Evolutionary conservation across 2,888 invertebrate genomes (phyloP).

Genomic region (Eurois occulta): DNA sequence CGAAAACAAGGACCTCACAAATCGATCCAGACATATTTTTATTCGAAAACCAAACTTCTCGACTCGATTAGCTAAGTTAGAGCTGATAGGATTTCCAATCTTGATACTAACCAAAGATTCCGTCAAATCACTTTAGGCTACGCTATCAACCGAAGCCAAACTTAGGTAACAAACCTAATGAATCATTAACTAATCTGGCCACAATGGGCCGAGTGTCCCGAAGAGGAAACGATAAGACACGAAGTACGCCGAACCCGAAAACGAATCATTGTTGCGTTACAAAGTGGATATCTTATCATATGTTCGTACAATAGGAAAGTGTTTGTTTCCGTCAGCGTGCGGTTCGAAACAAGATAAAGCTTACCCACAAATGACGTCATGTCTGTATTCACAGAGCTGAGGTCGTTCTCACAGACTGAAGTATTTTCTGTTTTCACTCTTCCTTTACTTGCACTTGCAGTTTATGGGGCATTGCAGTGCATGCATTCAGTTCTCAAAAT

Average conservation of each 20-base stretch:
- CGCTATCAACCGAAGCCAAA: constrained; percentile 48
- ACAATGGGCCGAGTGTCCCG: constrained; percentile 81
- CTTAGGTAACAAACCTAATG: constrained; percentile 74
- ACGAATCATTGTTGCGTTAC: constrained; percentile 80
- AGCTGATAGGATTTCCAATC: constrained; percentile 27
- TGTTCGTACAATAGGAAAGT: constrained; percentile 67
- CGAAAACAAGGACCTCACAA: background rate
- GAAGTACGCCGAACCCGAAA: constrained; percentile 80
- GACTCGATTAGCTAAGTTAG: constrained; percentile 36
- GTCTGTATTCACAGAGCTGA: constrained; percentile 10
- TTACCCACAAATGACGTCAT: constrained; percentile 50
- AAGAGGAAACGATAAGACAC: constrained; percentile 85
- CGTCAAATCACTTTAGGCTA: constrained; percentile 48
- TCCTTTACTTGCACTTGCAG: constrained; percentile 24
- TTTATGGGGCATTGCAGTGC: background rate
- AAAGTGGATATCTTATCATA: constrained; percentile 80
- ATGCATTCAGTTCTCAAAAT: background rate
- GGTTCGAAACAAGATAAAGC: constrained; percentile 55
- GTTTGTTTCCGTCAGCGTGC: constrained; percentile 61
- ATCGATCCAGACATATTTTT: constrained; percentile 12
- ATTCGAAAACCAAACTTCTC: constrained; percentile 35
- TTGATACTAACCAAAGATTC: constrained; percentile 35
- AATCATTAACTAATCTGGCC: constrained; percentile 84
- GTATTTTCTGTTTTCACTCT: constrained; percentile 28
- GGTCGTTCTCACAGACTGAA: constrained; percentile 24